phyloP scores from a whole-genome alignment of 2,113 vertebrate species.

The Cricetomys ansorgei region DNA sequence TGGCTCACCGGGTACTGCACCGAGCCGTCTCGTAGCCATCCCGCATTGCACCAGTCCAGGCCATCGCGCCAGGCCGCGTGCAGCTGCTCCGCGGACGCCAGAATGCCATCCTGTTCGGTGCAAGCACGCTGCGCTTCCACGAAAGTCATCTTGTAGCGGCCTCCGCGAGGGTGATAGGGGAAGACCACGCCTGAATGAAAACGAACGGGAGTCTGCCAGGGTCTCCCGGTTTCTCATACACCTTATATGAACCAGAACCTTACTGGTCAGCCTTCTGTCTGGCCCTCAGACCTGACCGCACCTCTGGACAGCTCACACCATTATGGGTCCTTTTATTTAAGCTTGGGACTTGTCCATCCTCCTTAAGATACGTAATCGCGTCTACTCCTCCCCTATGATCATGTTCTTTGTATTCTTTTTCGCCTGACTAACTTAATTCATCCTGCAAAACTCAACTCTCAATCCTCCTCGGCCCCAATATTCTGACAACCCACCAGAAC shows the following conservation, averaged over 20 bases:
- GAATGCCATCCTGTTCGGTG: slow-evolving; percentile 93
- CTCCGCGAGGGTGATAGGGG: slow-evolving; percentile 94
- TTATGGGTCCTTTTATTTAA: not conserved
- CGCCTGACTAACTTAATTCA: not conserved
- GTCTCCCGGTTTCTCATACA: not conserved
- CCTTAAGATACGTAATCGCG: not conserved
- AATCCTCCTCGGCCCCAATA: not conserved
- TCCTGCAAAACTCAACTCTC: slow-evolving; percentile 51
- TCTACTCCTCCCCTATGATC: not conserved
- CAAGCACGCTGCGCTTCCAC: slow-evolving; percentile 92
- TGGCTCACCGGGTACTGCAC: slow-evolving; percentile 96
- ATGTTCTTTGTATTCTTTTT: not conserved
- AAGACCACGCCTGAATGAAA: slow-evolving; percentile 93
- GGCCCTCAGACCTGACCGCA: not conserved
- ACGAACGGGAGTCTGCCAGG: not conserved
- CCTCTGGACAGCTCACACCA: not conserved
- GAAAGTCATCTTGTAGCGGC: slow-evolving; percentile 95
- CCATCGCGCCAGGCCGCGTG: slow-evolving; percentile 96
- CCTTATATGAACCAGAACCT: not conserved
- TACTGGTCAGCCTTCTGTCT: not conserved
- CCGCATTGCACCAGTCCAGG: slow-evolving; percentile 97
- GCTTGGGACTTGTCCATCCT: not conserved
- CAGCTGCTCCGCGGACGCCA: slow-evolving; percentile 95
- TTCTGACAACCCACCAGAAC: not conserved
- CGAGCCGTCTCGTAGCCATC: slow-evolving; percentile 96